These are phyloP conservation scores for Astyanax mexicanus DNA, from an alignment of 2,797 vertebrate genomes.

Conservation along the genomic window DNA sequence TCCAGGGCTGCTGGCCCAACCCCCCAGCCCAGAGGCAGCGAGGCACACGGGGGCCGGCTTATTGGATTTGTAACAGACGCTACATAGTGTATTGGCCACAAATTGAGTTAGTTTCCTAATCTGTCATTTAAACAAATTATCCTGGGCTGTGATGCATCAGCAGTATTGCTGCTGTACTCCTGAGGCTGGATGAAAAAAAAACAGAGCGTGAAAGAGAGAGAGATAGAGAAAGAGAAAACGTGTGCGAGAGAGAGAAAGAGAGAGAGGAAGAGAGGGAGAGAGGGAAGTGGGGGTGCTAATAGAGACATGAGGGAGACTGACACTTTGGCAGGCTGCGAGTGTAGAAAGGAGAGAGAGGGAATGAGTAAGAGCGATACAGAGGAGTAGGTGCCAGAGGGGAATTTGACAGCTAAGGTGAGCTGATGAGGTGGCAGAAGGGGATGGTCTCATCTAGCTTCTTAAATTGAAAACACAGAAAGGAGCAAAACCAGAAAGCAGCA, in stretches of 20 bases:
- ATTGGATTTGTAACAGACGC: conserved; percentile 79
- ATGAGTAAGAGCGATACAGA: not conserved
- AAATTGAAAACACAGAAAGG: conserved; percentile 45
- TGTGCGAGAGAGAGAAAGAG: conserved; percentile 28
- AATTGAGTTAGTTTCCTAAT: conserved; percentile 78
- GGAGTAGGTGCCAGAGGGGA: not conserved
- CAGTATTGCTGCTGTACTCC: conserved; percentile 65
- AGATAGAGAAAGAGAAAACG: conserved; percentile 33
- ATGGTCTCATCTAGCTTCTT: conserved; percentile 15
- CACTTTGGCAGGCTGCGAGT: conserved; percentile 57
- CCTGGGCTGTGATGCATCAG: conserved; percentile 75
- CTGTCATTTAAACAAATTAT: conserved; percentile 84
- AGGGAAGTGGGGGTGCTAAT: conserved; percentile 58
- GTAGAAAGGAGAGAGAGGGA: conserved; percentile 17
- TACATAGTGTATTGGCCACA: conserved; percentile 75
- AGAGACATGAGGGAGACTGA: conserved; percentile 68
- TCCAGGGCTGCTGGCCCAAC: not conserved
- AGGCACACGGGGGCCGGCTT: conserved; percentile 58
- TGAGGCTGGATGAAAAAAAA: conserved; percentile 56
- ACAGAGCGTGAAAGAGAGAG: conserved; percentile 9
- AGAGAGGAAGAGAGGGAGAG: conserved; percentile 40
- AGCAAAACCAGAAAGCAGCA: conserved; percentile 44
- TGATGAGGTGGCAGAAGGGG: conserved; percentile 9
- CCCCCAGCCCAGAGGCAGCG: not conserved
- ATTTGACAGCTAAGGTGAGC: conserved; percentile 20